Conservation (phyloP, 2,888 invertebrate genomes). For the Hydropsyche betteni region DNA sequence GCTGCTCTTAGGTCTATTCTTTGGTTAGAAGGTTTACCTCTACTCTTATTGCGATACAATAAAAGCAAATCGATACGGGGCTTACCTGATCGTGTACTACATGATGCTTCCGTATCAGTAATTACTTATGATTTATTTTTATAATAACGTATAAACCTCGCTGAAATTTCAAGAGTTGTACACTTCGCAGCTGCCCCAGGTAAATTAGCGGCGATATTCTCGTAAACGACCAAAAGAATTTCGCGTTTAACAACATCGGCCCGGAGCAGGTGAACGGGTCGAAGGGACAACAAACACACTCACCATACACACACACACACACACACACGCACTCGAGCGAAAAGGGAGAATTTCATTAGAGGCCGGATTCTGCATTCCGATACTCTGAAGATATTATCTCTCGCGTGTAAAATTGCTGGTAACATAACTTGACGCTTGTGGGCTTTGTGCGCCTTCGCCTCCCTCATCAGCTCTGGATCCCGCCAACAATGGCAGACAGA, state of each 20-base stretch:
- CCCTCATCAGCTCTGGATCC: constrained; percentile 23
- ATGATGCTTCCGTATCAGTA: too few relatives aligned
- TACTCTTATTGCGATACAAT: constrained; percentile 4
- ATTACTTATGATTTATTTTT: too few relatives aligned
- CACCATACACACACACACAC: background rate
- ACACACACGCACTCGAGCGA: constrained; percentile 3
- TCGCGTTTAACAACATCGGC: too few relatives aligned
- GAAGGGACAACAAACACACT: background rate
- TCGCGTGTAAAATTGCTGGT: constrained; percentile 36
- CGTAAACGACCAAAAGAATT: too few relatives aligned
- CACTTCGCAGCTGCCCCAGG: too few relatives aligned
- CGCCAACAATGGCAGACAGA: constrained; percentile 20
- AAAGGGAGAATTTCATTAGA: constrained; percentile 37
- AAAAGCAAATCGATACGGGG: too few relatives aligned
- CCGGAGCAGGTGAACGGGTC: too few relatives aligned
- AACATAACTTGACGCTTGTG: constrained; percentile 35
- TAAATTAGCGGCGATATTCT: too few relatives aligned
- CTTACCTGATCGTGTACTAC: too few relatives aligned
- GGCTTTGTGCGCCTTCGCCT: constrained; percentile 22
- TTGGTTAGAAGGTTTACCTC: background rate
- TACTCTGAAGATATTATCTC: constrained; percentile 39
- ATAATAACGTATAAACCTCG: too few relatives aligned
- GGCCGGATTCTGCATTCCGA: constrained; percentile 32
- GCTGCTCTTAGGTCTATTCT: background rate
- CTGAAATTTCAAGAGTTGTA: too few relatives aligned